Evolutionary conservation across 1,140 invertebrate species (phyloP).

Genomic region (Trigoniulus corallinus): DNA sequence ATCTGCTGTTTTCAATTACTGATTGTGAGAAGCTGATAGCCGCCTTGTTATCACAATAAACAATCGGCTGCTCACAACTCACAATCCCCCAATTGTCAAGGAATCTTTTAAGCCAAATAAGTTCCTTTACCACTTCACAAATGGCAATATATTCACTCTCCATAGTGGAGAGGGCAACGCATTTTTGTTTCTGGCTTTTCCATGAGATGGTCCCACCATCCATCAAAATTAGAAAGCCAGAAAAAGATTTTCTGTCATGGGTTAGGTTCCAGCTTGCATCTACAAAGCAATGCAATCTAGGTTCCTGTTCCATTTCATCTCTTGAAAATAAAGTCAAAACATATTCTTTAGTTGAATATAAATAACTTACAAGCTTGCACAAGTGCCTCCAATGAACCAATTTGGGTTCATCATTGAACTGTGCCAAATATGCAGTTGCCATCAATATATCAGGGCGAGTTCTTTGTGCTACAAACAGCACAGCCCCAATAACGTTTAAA

Average conservation of each 20-base stretch:
- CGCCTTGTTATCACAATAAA: not conserved
- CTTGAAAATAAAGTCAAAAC: not conserved
- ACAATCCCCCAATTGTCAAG: not conserved
- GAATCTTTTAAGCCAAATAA: not conserved
- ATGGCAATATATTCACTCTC: slow-evolving; percentile 4
- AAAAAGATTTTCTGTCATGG: slow-evolving; percentile 5
- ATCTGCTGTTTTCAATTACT: not conserved
- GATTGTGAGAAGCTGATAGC: not conserved
- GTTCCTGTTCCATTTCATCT: not conserved
- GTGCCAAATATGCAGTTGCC: not conserved
- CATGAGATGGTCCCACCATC: not conserved
- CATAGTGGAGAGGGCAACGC: not conserved
- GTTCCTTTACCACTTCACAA: slow-evolving; percentile 2
- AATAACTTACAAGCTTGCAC: not conserved
- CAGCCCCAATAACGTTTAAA: not conserved
- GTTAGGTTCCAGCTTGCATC: not conserved
- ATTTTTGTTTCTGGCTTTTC: slow-evolving; percentile 6
- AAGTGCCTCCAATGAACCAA: not conserved
- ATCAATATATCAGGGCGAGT: slow-evolving; percentile 2
- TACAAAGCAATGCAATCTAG: not conserved
- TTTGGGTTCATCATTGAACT: not conserved
- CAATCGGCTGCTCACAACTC: not conserved
- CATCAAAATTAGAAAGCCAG: not conserved
- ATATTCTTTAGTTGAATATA: not conserved
- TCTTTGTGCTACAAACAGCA: not conserved